Conservation (phyloP, 2,888 invertebrate genomes). For the Philaethria dido region DNA sequence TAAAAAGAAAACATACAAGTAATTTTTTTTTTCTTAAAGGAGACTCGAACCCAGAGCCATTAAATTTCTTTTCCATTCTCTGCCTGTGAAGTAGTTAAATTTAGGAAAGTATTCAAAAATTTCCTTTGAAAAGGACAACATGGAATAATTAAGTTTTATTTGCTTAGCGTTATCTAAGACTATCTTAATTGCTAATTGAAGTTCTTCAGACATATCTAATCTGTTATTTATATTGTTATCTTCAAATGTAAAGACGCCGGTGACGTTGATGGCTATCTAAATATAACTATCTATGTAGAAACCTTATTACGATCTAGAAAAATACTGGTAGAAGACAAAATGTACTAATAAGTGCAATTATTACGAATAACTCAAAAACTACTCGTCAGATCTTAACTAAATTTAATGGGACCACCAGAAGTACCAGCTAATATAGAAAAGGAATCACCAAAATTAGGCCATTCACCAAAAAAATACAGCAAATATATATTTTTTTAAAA, state of each 20-base stretch:
- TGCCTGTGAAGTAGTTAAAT: neutral
- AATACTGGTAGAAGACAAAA: neutral
- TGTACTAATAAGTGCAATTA: too few species aligned
- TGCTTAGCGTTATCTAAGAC: constrained; percentile 15
- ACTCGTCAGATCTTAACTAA: too few species aligned
- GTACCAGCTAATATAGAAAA: too few species aligned
- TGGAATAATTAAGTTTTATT: constrained; percentile 1
- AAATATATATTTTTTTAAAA: too few species aligned
- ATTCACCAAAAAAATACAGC: too few species aligned
- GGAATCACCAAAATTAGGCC: too few species aligned
- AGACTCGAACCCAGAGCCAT: too few species aligned
- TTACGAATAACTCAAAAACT: too few species aligned
- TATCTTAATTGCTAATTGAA: constrained; percentile 33
- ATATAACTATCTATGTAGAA: constrained; percentile 8
- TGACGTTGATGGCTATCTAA: constrained; percentile 28
- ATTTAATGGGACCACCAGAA: too few species aligned
- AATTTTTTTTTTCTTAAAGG: too few species aligned
- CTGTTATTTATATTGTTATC: constrained; percentile 30
- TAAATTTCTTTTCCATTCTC: too few species aligned
- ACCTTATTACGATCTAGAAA: neutral
- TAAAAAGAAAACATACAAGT: too few species aligned
- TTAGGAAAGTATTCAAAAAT: neutral
- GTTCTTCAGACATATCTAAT: constrained; percentile 27
- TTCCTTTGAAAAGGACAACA: neutral
- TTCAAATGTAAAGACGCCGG: constrained; percentile 23